A percentile compares a stretch with the other conserved stretches of the same genome.
These are phyloP conservation scores for Salvelinus namaycush DNA, from an alignment of 2,113 vertebrate species.

Conservation along the genomic window DNA sequence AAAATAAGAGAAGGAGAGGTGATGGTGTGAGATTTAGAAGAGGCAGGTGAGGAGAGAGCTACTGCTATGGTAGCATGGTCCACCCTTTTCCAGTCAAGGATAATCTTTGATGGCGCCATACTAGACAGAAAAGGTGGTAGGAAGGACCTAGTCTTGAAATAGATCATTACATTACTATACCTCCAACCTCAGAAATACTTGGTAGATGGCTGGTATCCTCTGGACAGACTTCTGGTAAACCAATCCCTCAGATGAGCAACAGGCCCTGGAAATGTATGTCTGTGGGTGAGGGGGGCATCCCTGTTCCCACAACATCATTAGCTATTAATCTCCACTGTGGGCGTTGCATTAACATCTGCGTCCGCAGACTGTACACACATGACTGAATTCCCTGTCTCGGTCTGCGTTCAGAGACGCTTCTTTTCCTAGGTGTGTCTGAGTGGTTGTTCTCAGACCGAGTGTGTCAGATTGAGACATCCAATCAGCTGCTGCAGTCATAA, in stretches of 20 bases:
- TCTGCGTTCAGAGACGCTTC: conserved; percentile 14
- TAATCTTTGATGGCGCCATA: conserved; percentile 10
- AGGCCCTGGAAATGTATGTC: conserved; percentile 52
- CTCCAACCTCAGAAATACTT: conserved; percentile 45
- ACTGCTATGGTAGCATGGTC: no score
- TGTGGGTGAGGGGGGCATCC: conserved; percentile 31
- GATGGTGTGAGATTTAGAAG: not conserved
- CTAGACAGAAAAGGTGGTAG: conserved; percentile 13
- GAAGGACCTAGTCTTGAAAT: conserved; percentile 6
- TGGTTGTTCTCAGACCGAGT: not conserved
- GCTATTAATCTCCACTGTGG: conserved; percentile 43
- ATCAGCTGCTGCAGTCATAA: conserved; percentile 3
- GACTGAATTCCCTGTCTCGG: conserved; percentile 2
- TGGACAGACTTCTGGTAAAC: conserved; percentile 49
- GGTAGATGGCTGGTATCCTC: conserved; percentile 36
- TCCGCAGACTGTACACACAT: not conserved
- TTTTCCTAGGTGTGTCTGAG: conserved; percentile 49
- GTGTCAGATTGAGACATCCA: conserved; percentile 34
- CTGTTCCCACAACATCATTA: conserved; percentile 45
- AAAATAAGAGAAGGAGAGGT: no score
- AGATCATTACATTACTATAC: conserved; percentile 12
- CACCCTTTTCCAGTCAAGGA: conserved; percentile 29
- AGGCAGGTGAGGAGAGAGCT: not conserved
- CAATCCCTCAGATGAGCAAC: conserved; percentile 32
- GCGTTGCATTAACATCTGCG: conserved; percentile 8